Conservation (phyloP, 2,888 invertebrate species). For the Geophilus truncorum region DNA sequence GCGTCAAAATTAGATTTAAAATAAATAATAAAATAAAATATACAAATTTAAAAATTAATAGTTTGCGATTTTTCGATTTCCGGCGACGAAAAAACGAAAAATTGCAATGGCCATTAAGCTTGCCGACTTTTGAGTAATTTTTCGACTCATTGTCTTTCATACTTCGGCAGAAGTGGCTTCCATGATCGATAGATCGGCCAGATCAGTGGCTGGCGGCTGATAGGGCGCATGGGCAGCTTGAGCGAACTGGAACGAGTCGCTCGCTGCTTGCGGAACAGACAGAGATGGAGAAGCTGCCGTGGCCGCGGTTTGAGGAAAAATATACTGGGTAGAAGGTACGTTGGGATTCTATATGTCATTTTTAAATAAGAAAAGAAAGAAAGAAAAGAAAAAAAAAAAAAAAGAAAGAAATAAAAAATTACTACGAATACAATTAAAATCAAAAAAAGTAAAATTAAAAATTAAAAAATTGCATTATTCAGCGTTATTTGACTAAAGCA, state of each 20-base stretch:
- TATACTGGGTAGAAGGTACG: conserved; percentile 25
- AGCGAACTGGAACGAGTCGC: conserved; percentile 20
- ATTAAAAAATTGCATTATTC: not conserved
- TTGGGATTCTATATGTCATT: conserved; percentile 7
- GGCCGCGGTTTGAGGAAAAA: conserved; percentile 32
- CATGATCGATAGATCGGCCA: conserved; percentile 33
- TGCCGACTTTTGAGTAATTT: too few relatives aligned
- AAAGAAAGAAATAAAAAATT: not conserved
- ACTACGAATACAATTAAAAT: not conserved
- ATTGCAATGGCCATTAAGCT: too few relatives aligned
- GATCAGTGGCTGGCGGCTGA: conserved; percentile 32
- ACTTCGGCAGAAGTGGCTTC: conserved; percentile 35
- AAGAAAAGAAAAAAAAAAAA: not conserved
- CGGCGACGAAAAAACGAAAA: too few relatives aligned
- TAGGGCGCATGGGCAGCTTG: conserved; percentile 28
- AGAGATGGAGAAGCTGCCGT: conserved; percentile 30
- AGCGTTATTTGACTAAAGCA: not conserved
- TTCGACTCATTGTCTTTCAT: too few relatives aligned
- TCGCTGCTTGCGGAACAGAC: conserved; percentile 14
- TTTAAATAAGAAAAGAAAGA: not conserved
- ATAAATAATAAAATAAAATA: too few relatives aligned
- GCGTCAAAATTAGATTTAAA: too few relatives aligned
- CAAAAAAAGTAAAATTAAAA: not conserved
- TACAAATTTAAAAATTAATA: too few relatives aligned
- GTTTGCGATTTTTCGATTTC: too few relatives aligned